Evolutionary conservation across 2,888 invertebrate genomes (phyloP).

Genomic region (Selenia dentaria): DNA sequence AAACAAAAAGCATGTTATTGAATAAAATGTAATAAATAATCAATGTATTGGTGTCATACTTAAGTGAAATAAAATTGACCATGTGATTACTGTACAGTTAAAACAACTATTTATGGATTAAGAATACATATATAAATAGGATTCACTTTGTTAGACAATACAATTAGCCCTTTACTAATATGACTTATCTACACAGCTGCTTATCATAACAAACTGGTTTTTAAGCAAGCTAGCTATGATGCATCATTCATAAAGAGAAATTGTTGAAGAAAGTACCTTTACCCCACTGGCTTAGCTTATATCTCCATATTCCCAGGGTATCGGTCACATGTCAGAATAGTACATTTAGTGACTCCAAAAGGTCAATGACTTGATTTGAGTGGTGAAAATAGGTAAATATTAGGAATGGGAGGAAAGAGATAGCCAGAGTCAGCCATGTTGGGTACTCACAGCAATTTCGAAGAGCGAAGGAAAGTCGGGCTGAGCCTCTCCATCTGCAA

Average conservation of each 20-base stretch:
- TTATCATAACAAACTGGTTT: too few relatives aligned
- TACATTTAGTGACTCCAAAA: constrained; percentile 23
- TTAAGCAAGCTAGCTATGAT: not conserved
- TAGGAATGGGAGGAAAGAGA: constrained; percentile 24
- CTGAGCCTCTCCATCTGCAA: constrained; percentile 69
- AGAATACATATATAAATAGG: too few relatives aligned
- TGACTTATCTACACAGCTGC: too few relatives aligned
- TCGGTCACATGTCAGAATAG: constrained; percentile 1
- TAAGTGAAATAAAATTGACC: too few relatives aligned
- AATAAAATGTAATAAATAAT: too few relatives aligned
- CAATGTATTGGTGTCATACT: too few relatives aligned
- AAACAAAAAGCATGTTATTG: too few relatives aligned
- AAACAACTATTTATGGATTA: too few relatives aligned
- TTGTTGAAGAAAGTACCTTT: not conserved
- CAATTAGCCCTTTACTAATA: too few relatives aligned
- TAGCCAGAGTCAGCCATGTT: constrained; percentile 53
- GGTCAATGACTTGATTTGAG: constrained; percentile 39
- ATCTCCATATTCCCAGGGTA: not conserved
- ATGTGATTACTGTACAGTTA: too few relatives aligned
- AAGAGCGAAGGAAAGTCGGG: constrained; percentile 73
- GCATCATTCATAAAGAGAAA: constrained; percentile 1
- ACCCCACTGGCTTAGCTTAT: not conserved
- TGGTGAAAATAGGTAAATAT: constrained; percentile 29
- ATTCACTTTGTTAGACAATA: too few relatives aligned
- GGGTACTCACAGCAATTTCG: constrained; percentile 74